Evolutionary conservation across 37 sponge, comb jelly and placozoan genomes (phyloP).

Genomic region (Chondrosia reniformis): DNA sequence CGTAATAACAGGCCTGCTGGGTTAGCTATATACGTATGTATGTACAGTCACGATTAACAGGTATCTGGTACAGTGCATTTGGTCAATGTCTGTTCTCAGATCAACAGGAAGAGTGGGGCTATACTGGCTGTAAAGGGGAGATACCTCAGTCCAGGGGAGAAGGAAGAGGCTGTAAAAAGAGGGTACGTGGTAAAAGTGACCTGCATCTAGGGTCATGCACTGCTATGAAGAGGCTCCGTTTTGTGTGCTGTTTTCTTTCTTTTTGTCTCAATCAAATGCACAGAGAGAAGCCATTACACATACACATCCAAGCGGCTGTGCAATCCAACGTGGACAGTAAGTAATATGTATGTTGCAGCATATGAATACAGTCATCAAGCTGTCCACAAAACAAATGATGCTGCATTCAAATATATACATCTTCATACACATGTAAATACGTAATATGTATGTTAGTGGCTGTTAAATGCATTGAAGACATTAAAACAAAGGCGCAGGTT

Average conservation of each 20-base stretch:
- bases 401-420: neutral
- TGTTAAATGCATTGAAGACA: neutral
- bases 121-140: conserved; percentile 50
- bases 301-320: conserved; percentile 29
- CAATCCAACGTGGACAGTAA: conserved; percentile 37
- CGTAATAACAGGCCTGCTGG: too few species aligned
- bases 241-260: neutral
- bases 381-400: neutral
- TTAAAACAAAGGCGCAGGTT: neutral
- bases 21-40: neutral
- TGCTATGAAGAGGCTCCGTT: neutral
- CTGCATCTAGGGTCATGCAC: too few species aligned
- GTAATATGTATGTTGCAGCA: neutral
- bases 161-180: neutral
- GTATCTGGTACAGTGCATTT: too few species aligned
- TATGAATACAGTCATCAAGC: neutral
- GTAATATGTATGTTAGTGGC: neutral
- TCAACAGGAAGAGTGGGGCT: conserved; percentile 62
- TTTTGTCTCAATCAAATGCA: neutral
- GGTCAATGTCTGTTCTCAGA: neutral
- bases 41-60: neutral
- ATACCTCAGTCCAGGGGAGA: conserved; percentile 57
- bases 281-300: conserved; percentile 28
- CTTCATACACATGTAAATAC: neutral
- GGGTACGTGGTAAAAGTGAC: conserved; percentile 11